Conservation (phyloP, 2,113 vertebrate genomes). For the Channa argus region DNA sequence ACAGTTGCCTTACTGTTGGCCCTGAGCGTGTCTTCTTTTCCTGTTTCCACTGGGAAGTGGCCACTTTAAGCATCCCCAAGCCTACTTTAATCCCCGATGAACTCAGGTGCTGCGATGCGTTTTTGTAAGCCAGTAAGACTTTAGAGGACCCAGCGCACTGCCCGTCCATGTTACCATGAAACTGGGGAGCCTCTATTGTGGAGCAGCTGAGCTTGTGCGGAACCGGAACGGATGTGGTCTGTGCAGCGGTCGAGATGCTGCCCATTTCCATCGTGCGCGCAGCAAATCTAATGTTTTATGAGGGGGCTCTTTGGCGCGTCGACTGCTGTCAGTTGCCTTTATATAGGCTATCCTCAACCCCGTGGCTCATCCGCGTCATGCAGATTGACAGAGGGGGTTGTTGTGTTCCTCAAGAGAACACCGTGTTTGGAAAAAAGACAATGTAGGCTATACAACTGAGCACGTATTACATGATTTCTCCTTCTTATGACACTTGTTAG, state of each 20-base stretch:
- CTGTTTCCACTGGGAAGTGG: conserved; percentile 79
- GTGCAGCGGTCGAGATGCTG: conserved; percentile 26
- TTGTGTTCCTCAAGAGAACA: conserved; percentile 55
- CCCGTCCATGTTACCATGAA: conserved; percentile 36
- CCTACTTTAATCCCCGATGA: conserved; percentile 77
- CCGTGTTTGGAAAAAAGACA: conserved; percentile 23
- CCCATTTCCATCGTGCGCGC: conserved; percentile 42
- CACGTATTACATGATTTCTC: not conserved
- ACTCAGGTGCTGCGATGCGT: conserved; percentile 71
- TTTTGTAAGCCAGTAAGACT: conserved; percentile 73
- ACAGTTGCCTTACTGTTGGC: conserved; percentile 33
- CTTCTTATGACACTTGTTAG: not conserved
- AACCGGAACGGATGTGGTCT: conserved; percentile 23
- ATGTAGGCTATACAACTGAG: not conserved
- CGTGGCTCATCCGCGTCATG: conserved; percentile 38
- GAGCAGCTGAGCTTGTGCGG: conserved; percentile 38
- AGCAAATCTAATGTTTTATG: conserved; percentile 5
- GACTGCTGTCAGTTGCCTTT: conserved; percentile 45
- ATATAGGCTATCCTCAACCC: conserved; percentile 38
- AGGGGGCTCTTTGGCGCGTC: not conserved
- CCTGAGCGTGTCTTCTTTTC: conserved; percentile 71
- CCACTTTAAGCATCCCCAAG: conserved; percentile 77
- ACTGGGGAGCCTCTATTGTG: conserved; percentile 19
- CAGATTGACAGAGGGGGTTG: conserved; percentile 52
- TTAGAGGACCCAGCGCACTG: conserved; percentile 60